phyloP scores from a whole-genome alignment of 2,888 invertebrate species.

The Tetragnatha montana region DNA sequence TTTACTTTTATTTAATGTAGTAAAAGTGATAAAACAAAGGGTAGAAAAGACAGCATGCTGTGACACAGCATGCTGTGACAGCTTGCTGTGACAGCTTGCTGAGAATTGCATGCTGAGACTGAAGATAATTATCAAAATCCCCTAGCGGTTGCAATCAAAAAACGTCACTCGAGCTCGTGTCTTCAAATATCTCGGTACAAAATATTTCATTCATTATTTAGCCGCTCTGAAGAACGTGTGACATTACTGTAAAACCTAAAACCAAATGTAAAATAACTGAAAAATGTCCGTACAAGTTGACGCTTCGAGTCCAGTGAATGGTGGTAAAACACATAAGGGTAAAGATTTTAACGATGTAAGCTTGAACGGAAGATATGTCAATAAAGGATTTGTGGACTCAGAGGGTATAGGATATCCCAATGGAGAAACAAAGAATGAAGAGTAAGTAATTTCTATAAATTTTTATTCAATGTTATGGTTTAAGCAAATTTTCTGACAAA shows the following conservation, averaged over 20 bases:
- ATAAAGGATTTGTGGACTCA: conserved; percentile 33
- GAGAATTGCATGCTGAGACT: neutral
- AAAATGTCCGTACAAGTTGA: neutral
- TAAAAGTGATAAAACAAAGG: neutral
- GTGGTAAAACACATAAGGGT: neutral
- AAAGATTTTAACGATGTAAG: neutral
- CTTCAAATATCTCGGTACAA: too few relatives aligned
- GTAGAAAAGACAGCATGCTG: neutral
- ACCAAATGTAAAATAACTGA: neutral
- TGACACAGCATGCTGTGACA: too few relatives aligned
- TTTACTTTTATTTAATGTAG: neutral
- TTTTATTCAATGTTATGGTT: too few relatives aligned
- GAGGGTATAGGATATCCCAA: neutral
- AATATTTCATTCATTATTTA: too few relatives aligned
- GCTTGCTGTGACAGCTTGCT: too few relatives aligned
- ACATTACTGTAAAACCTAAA: too few relatives aligned
- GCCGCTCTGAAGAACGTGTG: too few relatives aligned
- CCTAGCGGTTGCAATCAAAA: neutral
- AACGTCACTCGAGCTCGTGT: neutral
- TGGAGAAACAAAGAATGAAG: neutral
- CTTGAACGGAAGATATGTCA: conserved; percentile 12
- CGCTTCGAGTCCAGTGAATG: neutral
- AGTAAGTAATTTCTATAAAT: neutral
- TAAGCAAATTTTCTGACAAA: too few relatives aligned
- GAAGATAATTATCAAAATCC: neutral